Evolutionary conservation across 2,888 invertebrate genomes (phyloP).

Genomic region (Diaperis boleti): DNA sequence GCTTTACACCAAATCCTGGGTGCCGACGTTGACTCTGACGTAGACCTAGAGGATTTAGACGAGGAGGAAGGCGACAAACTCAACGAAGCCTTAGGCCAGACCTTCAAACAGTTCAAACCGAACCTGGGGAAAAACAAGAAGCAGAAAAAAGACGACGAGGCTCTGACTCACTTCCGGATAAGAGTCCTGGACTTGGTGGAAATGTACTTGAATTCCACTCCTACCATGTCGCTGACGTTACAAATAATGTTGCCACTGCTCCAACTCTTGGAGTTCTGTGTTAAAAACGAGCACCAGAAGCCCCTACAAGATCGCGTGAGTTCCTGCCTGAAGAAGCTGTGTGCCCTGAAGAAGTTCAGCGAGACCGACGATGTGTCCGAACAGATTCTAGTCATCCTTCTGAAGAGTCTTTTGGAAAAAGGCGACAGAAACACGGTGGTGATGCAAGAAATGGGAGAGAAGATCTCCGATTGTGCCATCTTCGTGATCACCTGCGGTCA

Average conservation of each 20-base stretch:
- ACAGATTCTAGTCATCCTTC: conserved; percentile 69
- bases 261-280: conserved; percentile 77
- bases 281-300: conserved; percentile 76
- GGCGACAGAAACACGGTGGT: conserved; percentile 74
- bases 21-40: conserved; percentile 65
- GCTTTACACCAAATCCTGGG: conserved; percentile 81
- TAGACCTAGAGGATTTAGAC: conserved; percentile 81
- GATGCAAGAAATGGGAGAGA: conserved; percentile 76
- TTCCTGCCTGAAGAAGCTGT: conserved; percentile 72
- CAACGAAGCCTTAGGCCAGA: conserved; percentile 79
- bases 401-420: conserved; percentile 73
- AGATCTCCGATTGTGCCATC: conserved; percentile 73
- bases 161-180: conserved; percentile 78
- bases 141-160: conserved; percentile 74
- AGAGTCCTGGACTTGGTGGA: conserved; percentile 82
- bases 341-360: conserved; percentile 73
- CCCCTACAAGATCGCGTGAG: conserved; percentile 75
- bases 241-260: conserved; percentile 79
- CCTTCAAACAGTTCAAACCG: conserved; percentile 76
- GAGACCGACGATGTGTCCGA: conserved; percentile 70
- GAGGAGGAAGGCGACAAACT: conserved; percentile 78
- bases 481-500: conserved; percentile 75
- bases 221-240: conserved; percentile 76
- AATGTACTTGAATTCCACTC: conserved; percentile 78
- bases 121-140: conserved; percentile 66